Evolutionary conservation across 2,797 vertebrate genomes (phyloP).

Genomic region (Oreochromis grahami): DNA sequence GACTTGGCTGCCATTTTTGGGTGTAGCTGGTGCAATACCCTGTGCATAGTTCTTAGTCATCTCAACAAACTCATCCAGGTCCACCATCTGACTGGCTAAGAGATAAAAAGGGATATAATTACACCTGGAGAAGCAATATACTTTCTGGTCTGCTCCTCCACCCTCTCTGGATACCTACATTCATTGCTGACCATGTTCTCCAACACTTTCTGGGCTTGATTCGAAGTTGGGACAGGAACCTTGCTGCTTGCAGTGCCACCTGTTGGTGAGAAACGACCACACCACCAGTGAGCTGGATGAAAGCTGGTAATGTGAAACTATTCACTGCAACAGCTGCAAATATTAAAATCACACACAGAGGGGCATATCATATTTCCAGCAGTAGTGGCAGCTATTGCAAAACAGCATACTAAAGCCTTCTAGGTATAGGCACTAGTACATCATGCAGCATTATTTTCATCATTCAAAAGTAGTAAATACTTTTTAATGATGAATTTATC

Average conservation of each 20-base stretch:
- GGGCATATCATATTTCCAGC: not conserved
- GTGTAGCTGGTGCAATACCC: constrained; percentile 78
- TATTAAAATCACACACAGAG: constrained; percentile 18
- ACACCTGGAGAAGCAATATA: not conserved
- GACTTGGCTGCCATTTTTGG: constrained; percentile 64
- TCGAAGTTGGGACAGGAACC: constrained; percentile 74
- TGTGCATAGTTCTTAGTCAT: constrained; percentile 93
- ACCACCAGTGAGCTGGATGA: constrained; percentile 3
- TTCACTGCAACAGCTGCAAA: constrained; percentile 44
- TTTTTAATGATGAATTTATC: not conserved
- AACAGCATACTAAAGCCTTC: not conserved
- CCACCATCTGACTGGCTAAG: constrained; percentile 83
- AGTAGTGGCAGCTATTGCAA: not conserved
- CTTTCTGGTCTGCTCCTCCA: not conserved
- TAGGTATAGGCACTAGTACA: not conserved
- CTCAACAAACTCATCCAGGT: constrained; percentile 94
- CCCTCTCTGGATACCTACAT: constrained; percentile 71
- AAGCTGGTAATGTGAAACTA: constrained; percentile 35
- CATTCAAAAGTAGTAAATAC: not conserved
- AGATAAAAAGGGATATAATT: not conserved
- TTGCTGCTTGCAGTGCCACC: constrained; percentile 64
- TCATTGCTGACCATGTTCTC: constrained; percentile 87
- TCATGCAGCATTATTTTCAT: not conserved
- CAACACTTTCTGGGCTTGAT: constrained; percentile 88
- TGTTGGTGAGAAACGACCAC: constrained; percentile 44